Evolutionary conservation across 2,113 vertebrate genomes (phyloP), one percentile per base, ranked within the genome.

Genomic region (Tragelaphus imberbis): DNA sequence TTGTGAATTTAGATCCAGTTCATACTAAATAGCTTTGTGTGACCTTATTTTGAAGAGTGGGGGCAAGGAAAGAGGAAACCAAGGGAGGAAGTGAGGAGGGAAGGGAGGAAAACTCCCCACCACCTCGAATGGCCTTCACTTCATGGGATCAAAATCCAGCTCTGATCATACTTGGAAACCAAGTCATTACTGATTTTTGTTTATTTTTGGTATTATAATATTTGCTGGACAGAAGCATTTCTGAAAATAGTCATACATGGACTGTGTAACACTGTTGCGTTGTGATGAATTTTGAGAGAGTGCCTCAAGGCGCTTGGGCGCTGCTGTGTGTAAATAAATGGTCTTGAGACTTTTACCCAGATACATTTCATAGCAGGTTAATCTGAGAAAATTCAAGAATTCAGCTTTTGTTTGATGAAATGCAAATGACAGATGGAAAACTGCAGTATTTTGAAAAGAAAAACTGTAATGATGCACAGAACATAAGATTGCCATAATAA

Each of bases 371-470:
- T 95, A 95, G 88, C 65, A 97, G 25, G 36, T 97, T 55, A 53
- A 55, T 71, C 75, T 90, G 30, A 98, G 94, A 63, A 93, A 92
- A 92, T 53, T 93, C 40, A 80, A 15, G 58, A 3, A 91, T 97
- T 97, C 56, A 1, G 44, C 91, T 93, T 97, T 6, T 71, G 25
- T 89, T 14, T 96, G 91, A 93, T 97, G 55, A 88, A 85, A 95
- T 97, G 77, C 79, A 97, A 91, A 91, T 98, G 97, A 97, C 65
- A 98, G 97, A 98, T 91, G 88, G 98, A 65, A 65, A 96, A 98
- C 27, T 92, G 47, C 28, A 82, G 92, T 95, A 56, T 77, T 97
- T 98, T 61, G 63, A 96, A 97, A 97, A 97, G 92, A 97, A 95
- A 95, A 96, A 91, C 91, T 19, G 56, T 75, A 96, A 89, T 89